Base-by-base conservation (phyloP, 2,113 vertebrate genomes). In the Myrmophylax atrothorax region DNA sequence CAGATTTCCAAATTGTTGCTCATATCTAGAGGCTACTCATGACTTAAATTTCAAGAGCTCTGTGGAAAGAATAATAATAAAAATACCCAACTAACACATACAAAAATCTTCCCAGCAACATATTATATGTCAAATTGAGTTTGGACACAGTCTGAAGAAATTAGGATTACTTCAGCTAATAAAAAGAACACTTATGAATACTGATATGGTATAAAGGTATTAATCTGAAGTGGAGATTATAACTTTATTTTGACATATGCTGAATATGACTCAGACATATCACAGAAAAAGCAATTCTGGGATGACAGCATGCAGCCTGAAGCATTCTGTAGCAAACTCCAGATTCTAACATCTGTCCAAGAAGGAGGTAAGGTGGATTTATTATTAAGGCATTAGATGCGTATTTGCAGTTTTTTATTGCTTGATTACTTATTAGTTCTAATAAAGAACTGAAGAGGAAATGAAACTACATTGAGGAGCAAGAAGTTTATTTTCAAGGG, bases 181-280 rank as follows among this genome's bases (percentile, higher is more conserved):
- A 90, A 96, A 93, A 94, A 94, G 79, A 88, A 87, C 63, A 62
- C 46, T 96, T n/a, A 37, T 74, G 89, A 87, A 84, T 82, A 80
- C 52, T 73, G 87, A 88, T 94, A 91, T 44, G 80, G 80, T 86
- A 63, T 92, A 96, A 96, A 47, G 66, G 62, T 94, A 87, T 96
- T 96, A 96, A 97, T 93, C 90, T 96, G 79, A 96, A 96, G 79
- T 82, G 62, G 89, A 94, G 95, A 97, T 96, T 95, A 96, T 93
- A 90, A 93, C 72, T 92, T 67, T 90, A 87, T 93, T 96, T 93
- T 96, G 94, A 95, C 89, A 63, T 90, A 81, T 78, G 64, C 73
- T 86, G 84, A 90, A 73, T 94, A 93, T 97, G 86, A 95, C 66
- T 53, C 67, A 94, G 89, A 74, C 67, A 46, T 81, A 94, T 89